These are phyloP conservation scores for Dioctria rufipes DNA, from an alignment of 2,888 invertebrate species.

Conservation along the genomic window DNA sequence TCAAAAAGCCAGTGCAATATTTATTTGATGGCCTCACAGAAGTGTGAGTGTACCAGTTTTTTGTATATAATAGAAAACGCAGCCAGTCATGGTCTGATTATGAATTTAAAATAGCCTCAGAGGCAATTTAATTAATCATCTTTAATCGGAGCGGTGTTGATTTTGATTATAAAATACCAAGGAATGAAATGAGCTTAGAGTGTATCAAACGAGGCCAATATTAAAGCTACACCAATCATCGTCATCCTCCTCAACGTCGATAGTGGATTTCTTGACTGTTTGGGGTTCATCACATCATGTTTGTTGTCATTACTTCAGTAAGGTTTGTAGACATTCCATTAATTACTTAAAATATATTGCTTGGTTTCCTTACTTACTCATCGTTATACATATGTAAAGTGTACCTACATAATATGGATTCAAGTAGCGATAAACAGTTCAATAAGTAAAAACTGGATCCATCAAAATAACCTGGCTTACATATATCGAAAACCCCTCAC, in stretches of 20 bases:
- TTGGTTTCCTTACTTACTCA: no score
- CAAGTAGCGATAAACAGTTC: no score
- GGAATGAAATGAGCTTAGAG: constrained; percentile 30
- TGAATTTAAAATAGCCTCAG: constrained; percentile 41
- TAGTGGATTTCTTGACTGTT: constrained; percentile 35
- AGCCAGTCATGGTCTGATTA: constrained; percentile 46
- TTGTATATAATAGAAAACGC: constrained; percentile 29
- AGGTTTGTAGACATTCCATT: constrained; percentile 38
- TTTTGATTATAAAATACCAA: constrained; percentile 44
- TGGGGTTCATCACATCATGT: constrained; percentile 33
- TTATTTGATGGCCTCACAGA: constrained; percentile 1
- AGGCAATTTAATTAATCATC: constrained; percentile 47
- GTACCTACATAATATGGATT: no score
- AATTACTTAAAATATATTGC: constrained; percentile 14
- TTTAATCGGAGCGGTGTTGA: constrained; percentile 51
- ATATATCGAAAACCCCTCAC: no score
- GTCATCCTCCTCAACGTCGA: constrained; percentile 1
- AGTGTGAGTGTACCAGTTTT: constrained; percentile 32
- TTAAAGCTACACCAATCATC: not conserved
- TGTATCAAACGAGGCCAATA: constrained; percentile 24
- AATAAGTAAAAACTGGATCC: no score
- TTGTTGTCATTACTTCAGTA: constrained; percentile 46
- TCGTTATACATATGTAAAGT: no score
- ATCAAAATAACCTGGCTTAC: no score
- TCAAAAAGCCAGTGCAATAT: constrained; percentile 19